Percentiles rank a stretch among this genome's conserved stretches.
Conservation (phyloP, 2,888 invertebrate genomes). For the Argyresthia goedartella region DNA sequence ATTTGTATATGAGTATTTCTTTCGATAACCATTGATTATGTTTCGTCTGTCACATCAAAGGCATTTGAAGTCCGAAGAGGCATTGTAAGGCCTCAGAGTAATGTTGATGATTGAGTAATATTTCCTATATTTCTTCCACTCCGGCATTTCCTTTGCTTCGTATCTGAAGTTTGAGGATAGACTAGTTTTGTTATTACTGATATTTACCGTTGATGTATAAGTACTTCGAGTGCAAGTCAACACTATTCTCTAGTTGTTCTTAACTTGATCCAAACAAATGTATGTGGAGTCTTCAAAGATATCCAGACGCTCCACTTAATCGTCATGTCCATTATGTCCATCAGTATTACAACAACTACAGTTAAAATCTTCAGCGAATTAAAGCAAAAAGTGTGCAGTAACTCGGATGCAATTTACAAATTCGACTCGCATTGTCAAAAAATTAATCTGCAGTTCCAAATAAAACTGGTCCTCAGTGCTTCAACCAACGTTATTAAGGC, state of each 20-base stretch:
- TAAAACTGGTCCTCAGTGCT: no score
- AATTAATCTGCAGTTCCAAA: not conserved
- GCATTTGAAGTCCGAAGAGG: conserved; percentile 17
- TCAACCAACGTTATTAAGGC: no score
- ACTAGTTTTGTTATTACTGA: no score
- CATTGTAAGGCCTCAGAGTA: conserved; percentile 41
- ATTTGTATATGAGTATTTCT: conserved; percentile 25
- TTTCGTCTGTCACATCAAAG: conserved; percentile 63
- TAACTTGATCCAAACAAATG: no score
- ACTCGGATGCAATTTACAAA: not conserved
- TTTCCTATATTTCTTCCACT: conserved; percentile 43
- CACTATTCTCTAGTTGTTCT: no score
- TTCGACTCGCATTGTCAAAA: not conserved
- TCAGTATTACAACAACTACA: no score
- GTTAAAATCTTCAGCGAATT: not conserved
- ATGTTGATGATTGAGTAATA: conserved; percentile 19
- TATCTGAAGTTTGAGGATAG: not conserved
- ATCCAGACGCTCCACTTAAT: no score
- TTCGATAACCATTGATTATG: conserved; percentile 52
- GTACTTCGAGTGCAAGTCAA: no score
- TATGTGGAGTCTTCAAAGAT: no score
- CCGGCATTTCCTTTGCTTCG: not conserved
- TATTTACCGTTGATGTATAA: no score
- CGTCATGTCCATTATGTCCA: no score
- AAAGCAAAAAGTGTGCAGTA: not conserved